A percentile compares a stretch with the other conserved stretches of the same genome.
Conservation (phyloP, 2,888 invertebrate genomes). For the Xestobium rufovillosum region DNA sequence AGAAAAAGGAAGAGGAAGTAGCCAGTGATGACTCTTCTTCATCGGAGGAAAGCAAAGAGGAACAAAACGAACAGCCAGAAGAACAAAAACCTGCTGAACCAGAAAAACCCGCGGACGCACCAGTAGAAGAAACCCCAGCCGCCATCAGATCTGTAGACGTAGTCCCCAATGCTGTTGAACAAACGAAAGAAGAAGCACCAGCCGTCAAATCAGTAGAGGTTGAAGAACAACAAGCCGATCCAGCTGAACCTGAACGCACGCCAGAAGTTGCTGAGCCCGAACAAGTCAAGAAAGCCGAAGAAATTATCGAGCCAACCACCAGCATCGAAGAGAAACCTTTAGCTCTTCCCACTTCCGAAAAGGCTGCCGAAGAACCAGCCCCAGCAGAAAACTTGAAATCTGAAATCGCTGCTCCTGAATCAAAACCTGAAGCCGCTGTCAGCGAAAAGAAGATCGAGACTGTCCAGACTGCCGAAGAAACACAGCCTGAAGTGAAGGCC, state of each 20-base stretch:
- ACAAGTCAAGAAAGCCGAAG: constrained; percentile 5
- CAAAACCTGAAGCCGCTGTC: too few relatives aligned
- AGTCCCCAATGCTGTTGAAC: too few relatives aligned
- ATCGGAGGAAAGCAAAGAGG: too few relatives aligned
- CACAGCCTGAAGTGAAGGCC: constrained; percentile 1
- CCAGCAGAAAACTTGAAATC: too few relatives aligned
- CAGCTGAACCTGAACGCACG: constrained; percentile 7
- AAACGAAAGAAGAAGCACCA: constrained; percentile 24
- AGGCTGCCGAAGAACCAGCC: too few relatives aligned
- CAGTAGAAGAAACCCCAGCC: constrained; percentile 19
- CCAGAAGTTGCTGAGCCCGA: constrained; percentile 7
- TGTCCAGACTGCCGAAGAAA: constrained; percentile 26
- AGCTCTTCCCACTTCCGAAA: too few relatives aligned
- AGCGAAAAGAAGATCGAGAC: constrained; percentile 33
- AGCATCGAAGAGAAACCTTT: too few relatives aligned
- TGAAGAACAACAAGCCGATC: constrained; percentile 8
- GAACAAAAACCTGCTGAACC: constrained; percentile 26
- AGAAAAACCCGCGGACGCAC: constrained; percentile 19
- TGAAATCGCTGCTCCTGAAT: too few relatives aligned
- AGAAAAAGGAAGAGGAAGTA: constrained; percentile 24
- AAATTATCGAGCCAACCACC: too few relatives aligned
- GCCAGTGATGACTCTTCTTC: constrained; percentile 3
- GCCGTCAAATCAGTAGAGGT: constrained; percentile 20
- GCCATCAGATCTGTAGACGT: too few relatives aligned
- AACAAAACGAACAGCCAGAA: constrained; percentile 19